phyloP scores from a whole-genome alignment of 2,113 vertebrate species.

The Pyxicephalus adspersus region DNA sequence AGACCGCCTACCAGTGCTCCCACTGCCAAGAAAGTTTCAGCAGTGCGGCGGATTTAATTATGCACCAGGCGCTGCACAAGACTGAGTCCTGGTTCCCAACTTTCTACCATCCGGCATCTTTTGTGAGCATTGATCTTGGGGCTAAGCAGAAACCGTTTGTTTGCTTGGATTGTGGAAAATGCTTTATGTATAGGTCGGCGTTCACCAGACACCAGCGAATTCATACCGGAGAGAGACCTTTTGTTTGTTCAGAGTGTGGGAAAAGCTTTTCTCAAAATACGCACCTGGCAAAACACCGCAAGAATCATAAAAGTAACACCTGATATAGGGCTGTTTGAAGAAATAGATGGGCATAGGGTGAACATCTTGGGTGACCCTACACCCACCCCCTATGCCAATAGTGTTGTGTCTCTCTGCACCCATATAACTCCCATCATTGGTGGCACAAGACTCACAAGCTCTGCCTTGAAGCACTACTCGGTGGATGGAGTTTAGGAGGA shows the following conservation, averaged over 20 bases:
- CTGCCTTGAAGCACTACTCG: no score
- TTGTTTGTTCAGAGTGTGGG: not conserved
- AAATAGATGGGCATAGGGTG: no score
- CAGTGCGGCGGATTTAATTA: not conserved
- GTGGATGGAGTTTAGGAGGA: no score
- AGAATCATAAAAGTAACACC: not conserved
- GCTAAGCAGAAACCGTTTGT: constrained; percentile 8
- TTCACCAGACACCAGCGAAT: not conserved
- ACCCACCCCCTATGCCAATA: no score
- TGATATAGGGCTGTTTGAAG: not conserved
- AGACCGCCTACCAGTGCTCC: constrained; percentile 2
- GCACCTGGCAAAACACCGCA: constrained; percentile 14
- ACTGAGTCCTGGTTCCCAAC: not conserved
- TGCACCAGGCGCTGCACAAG: not conserved
- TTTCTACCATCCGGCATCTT: not conserved
- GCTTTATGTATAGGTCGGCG: constrained; percentile 2
- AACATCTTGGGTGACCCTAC: no score
- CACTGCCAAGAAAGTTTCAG: not conserved
- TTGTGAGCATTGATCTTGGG: no score
- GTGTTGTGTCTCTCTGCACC: no score
- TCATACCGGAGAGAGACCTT: constrained; percentile 5
- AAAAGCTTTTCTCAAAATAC: constrained; percentile 23
- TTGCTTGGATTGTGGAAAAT: constrained; percentile 15
- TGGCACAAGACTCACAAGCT: no score
- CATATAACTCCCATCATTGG: no score